Evolutionary conservation across 2,888 invertebrate genomes (phyloP), one percentile per base, ranked within the genome.

Genomic region (Tenthredo distinguenda): DNA sequence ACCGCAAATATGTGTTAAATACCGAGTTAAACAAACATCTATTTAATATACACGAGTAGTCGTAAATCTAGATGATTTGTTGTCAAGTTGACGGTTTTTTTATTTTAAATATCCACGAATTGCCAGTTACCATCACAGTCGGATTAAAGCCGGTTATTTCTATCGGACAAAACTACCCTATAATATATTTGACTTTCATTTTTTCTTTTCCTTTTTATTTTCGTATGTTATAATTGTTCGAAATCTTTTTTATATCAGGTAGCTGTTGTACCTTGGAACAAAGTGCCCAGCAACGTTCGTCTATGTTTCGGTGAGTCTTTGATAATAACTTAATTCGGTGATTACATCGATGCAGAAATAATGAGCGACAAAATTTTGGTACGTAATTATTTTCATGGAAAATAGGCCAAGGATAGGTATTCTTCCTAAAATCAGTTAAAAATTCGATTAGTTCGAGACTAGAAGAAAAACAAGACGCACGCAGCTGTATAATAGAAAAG

Each of bases 261-360:
- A 55, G 77, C 74, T 18, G 50, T 26, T 50, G n/a, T 55, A 31
- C 47, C 55, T 77, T 47, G 77, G 26, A 50, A 55, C 50, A 31
- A 31, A 82, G 84, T 85, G 85, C 85, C 74, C 43, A 71, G 83
- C 85, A 88, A 85, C 85, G 86, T 85, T 87, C 87, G 88, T 88
- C 88, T 88, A 88, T 88, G 88, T 88, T 88, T 86, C 88, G 87
- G 88, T 88, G 84, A 88, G 88, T 88, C 31, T 34, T 37, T 40
- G 7, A 26, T 18, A 65, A 3, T 15, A 37, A 18, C 31, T 5
- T 55, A 18, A 34, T 34, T 18, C n/a, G 26, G 34, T 55, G n/a
- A n/a, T 55, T n/a, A 55, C 1, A 43, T 43, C 43, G 12, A 12
- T 3, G 43, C 1, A 7, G 2, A 7, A 43, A 43, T 43, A 43